A percentile compares a stretch with the other conserved stretches of the same genome.
phyloP scores from a whole-genome alignment of 2,113 vertebrate species.

The Chaetorhynchus papuensis region DNA sequence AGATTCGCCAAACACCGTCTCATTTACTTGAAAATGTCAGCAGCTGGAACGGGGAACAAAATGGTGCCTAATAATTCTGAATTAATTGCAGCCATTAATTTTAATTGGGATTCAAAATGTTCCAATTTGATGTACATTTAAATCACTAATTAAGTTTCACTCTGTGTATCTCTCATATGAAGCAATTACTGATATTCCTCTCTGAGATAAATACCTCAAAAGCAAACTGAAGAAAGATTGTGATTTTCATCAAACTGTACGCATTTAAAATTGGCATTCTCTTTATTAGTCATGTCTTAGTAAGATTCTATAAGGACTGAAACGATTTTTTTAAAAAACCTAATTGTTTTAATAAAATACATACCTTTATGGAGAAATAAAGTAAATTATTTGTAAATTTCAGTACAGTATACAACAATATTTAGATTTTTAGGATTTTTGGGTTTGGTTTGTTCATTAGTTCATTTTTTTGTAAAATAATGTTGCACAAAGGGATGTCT shows the following conservation, averaged over 20 bases:
- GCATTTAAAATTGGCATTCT: not conserved
- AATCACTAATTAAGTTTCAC: constrained; percentile 50
- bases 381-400: not conserved
- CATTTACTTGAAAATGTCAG: constrained; percentile 56
- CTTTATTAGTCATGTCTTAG: not conserved
- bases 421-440: not conserved
- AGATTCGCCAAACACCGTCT: constrained; percentile 4
- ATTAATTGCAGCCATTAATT: constrained; percentile 62
- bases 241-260: not conserved
- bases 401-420: not conserved
- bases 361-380: not conserved
- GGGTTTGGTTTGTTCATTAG: not conserved
- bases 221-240: not conserved
- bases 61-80: constrained; percentile 47
- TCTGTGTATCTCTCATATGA: constrained; percentile 15
- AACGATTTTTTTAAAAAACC: not conserved
- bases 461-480: not conserved
- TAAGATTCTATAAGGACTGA: not conserved
- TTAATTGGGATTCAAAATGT: constrained; percentile 57
- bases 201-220: not conserved
- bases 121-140: constrained; percentile 57
- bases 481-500: not conserved
- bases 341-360: not conserved
- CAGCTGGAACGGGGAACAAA: constrained; percentile 41
- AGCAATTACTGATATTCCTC: not conserved